phyloP scores from a whole-genome alignment of 2,113 vertebrate genomes.

The Onychostoma macrolepis region DNA sequence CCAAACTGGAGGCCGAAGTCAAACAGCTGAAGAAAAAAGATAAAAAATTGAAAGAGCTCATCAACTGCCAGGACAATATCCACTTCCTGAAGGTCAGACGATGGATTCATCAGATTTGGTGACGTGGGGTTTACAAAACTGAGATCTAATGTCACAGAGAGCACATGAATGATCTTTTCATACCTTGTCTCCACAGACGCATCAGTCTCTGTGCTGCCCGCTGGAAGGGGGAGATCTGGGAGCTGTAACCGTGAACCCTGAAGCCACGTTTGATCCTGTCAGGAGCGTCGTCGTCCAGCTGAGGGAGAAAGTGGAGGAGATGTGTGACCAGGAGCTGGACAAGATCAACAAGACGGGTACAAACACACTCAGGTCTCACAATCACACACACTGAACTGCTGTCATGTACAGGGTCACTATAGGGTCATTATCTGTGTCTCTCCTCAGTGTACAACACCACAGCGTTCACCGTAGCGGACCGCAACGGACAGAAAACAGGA shows the following conservation, averaged over 20 bases:
- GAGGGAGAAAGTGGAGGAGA: constrained; percentile 70
- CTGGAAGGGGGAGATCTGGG: constrained; percentile 67
- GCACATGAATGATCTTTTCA: not conserved
- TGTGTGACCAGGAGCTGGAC: constrained; percentile 76
- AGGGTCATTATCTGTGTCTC: constrained; percentile 18
- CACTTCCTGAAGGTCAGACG: constrained; percentile 72
- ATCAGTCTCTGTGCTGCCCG: constrained; percentile 66
- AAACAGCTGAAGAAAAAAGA: constrained; percentile 70
- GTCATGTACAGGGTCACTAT: not conserved
- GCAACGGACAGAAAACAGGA: constrained; percentile 47
- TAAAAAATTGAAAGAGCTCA: constrained; percentile 70
- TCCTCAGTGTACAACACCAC: constrained; percentile 71
- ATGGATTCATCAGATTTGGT: not conserved
- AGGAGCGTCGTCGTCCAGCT: constrained; percentile 66
- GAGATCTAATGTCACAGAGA: not conserved
- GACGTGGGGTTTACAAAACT: not conserved
- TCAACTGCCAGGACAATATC: constrained; percentile 73
- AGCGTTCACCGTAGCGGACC: constrained; percentile 66
- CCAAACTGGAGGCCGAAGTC: constrained; percentile 70
- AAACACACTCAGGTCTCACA: constrained; percentile 7
- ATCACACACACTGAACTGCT: not conserved
- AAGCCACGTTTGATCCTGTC: constrained; percentile 70
- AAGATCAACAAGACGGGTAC: constrained; percentile 76
- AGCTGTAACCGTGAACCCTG: constrained; percentile 62
- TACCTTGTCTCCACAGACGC: constrained; percentile 59